These are phyloP conservation scores for Sardina pilchardus DNA, from an alignment of 2,113 vertebrate genomes.

Conservation along the genomic window DNA sequence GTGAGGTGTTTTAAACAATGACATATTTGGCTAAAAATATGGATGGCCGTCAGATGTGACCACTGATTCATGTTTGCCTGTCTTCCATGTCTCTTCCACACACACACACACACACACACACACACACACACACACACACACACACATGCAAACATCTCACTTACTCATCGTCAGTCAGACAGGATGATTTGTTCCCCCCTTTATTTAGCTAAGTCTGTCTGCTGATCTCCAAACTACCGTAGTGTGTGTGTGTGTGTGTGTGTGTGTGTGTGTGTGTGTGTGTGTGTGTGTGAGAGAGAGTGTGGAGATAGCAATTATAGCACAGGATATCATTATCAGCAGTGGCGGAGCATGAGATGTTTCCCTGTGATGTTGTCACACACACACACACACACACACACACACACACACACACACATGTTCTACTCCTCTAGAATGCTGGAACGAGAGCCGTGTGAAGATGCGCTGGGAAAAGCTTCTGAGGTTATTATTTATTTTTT, in stretches of 20 bases:
- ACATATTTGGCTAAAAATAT: no score
- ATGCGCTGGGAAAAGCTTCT: background rate
- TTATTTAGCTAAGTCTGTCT: no score
- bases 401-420: background rate
- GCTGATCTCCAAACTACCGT: no score
- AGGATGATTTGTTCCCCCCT: no score
- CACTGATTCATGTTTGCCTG: no score
- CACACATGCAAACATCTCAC: no score
- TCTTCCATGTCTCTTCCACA: no score
- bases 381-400: background rate
- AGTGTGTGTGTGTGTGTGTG: conserved; percentile 1
- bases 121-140: no score
- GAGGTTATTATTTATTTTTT: background rate
- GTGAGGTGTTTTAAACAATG: no score
- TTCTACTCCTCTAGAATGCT: background rate
- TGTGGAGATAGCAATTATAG: background rate
- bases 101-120: no score
- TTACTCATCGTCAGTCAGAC: no score
- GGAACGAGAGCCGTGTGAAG: background rate
- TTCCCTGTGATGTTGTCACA: background rate
- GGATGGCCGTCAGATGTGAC: no score
- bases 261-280: background rate
- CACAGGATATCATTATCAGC: background rate
- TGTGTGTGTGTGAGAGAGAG: background rate
- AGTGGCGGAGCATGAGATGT: background rate